These are phyloP conservation scores for Acanthopleura granulata DNA, from an alignment of 2,888 invertebrate genomes.

Conservation along the genomic window DNA sequence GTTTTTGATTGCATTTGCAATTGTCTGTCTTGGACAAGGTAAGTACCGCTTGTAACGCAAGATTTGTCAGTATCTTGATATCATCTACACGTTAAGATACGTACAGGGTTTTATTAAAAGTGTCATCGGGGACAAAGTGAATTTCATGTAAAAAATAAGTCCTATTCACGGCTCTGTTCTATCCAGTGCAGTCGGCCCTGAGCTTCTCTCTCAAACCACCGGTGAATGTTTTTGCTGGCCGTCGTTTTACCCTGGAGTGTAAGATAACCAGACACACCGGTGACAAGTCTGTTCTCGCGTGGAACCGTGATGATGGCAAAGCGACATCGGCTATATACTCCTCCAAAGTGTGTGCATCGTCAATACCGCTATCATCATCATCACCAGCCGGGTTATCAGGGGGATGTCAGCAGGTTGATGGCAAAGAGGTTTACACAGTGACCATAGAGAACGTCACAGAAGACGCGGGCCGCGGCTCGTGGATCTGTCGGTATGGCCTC, in stretches of 20 bases:
- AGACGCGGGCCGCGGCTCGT: neutral
- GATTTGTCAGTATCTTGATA: too few relatives aligned
- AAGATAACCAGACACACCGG: neutral
- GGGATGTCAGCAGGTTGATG: neutral
- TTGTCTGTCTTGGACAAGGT: too few relatives aligned
- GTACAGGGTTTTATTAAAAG: too few relatives aligned
- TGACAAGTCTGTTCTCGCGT: neutral
- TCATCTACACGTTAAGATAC: too few relatives aligned
- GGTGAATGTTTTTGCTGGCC: neutral
- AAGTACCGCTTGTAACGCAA: too few relatives aligned
- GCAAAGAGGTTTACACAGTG: neutral
- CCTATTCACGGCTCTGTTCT: too few relatives aligned
- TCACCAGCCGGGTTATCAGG: neutral
- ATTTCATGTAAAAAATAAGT: too few relatives aligned
- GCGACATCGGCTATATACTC: neutral
- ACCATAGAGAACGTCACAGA: slow-evolving; percentile 1
- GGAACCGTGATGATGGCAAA: neutral
- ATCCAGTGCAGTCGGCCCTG: neutral
- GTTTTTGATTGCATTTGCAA: too few relatives aligned
- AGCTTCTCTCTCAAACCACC: neutral
- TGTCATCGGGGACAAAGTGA: too few relatives aligned
- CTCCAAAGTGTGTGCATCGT: neutral
- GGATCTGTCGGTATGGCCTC: neutral
- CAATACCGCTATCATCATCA: neutral
- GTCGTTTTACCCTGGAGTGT: neutral